Evolutionary conservation across 2,888 invertebrate species (phyloP).

Genomic region (Antitype chi): DNA sequence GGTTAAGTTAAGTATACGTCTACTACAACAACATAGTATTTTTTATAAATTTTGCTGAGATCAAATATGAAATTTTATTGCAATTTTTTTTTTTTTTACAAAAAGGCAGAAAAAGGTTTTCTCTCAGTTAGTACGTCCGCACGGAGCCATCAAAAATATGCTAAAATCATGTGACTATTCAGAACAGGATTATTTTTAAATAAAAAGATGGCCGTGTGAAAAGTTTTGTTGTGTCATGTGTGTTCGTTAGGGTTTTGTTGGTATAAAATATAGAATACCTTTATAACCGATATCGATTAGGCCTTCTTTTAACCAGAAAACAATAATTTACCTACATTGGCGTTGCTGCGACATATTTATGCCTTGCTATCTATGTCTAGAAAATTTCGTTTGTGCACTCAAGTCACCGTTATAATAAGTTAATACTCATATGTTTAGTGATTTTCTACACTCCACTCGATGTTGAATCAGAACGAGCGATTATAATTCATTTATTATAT

Average conservation of each 20-base stretch:
- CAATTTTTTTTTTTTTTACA: not conserved
- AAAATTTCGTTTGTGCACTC: not conserved
- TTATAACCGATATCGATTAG: not conserved
- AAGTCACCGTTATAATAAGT: not conserved
- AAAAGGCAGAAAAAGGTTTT: slow-evolving; percentile 1
- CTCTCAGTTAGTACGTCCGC: slow-evolving; percentile 2
- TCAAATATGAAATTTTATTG: not conserved
- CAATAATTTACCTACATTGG: not conserved
- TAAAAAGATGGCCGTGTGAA: slow-evolving; percentile 32
- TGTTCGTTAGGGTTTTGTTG: slow-evolving; percentile 15
- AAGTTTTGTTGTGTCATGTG: slow-evolving; percentile 6
- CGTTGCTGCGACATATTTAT: not conserved
- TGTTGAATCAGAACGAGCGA: not conserved
- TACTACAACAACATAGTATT: not conserved
- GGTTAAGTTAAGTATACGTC: not conserved
- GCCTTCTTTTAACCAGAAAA: too few species aligned
- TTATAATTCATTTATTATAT: not conserved
- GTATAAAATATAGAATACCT: not conserved
- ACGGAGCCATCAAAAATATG: slow-evolving; percentile 22
- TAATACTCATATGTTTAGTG: not conserved
- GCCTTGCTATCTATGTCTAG: not conserved
- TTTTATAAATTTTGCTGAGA: too few species aligned
- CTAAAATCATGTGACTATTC: slow-evolving; percentile 29
- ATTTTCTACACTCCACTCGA: not conserved
- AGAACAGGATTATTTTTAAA: slow-evolving; percentile 49